These are phyloP conservation scores for Scomberomorus guttatus DNA, from an alignment of 2,797 vertebrate species.

Conservation along the genomic window DNA sequence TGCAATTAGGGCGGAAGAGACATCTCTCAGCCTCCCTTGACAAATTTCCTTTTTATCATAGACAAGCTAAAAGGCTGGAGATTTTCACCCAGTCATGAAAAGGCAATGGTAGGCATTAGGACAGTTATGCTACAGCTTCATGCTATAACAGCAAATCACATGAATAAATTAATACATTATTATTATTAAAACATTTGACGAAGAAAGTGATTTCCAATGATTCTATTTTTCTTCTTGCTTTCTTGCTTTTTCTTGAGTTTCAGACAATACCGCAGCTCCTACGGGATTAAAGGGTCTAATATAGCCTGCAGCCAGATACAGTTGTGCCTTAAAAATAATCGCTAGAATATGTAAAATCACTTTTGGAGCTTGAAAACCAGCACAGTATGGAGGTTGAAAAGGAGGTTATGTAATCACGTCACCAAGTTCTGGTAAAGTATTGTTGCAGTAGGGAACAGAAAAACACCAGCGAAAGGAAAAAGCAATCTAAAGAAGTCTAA, in stretches of 20 bases:
- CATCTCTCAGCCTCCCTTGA: constrained; percentile 53
- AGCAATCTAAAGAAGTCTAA: background rate
- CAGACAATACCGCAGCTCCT: constrained; percentile 16
- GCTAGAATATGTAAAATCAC: constrained; percentile 47
- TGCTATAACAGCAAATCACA: constrained; percentile 6
- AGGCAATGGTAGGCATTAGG: constrained; percentile 9
- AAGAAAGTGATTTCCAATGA: background rate
- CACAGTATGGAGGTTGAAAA: constrained; percentile 5
- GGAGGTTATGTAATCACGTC: constrained; percentile 39
- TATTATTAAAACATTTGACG: constrained; percentile 7
- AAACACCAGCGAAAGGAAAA: constrained; percentile 5
- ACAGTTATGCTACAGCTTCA: background rate
- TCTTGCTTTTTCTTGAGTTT: constrained; percentile 21
- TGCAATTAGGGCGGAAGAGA: constrained; percentile 60
- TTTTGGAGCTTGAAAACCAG: constrained; percentile 31
- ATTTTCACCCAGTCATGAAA: constrained; percentile 47
- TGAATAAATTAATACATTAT: background rate
- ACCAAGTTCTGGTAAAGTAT: constrained; percentile 35
- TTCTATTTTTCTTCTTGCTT: background rate
- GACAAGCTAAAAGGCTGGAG: constrained; percentile 39
- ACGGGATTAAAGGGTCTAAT: constrained; percentile 50
- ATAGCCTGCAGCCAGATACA: constrained; percentile 43
- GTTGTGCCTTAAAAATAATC: constrained; percentile 47
- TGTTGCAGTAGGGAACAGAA: constrained; percentile 29
- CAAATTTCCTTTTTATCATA: constrained; percentile 39